Percentiles rank a stretch among this genome's conserved stretches.
Evolutionary conservation across 1,140 invertebrate genomes (phyloP).

Genomic region (Apocrypta bakeri): DNA sequence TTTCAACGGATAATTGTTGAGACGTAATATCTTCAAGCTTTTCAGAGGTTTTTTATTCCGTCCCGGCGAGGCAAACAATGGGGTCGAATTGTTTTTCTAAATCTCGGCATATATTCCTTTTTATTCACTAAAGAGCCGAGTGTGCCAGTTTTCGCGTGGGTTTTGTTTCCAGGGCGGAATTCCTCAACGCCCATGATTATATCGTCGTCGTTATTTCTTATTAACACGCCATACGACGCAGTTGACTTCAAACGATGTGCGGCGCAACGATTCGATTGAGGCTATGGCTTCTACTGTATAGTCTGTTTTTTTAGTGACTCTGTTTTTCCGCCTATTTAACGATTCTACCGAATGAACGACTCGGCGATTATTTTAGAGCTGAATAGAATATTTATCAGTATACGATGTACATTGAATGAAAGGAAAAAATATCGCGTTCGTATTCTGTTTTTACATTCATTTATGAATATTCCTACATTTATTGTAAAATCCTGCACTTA

Average conservation of each 20-base stretch:
- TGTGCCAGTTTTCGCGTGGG: slow-evolving; percentile 3
- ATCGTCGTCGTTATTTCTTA: neutral
- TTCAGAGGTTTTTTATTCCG: neutral
- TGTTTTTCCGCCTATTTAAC: neutral
- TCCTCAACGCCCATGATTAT: neutral
- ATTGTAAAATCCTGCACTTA: no score
- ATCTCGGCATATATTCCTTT: neutral
- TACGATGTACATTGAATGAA: neutral
- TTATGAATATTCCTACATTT: no score
- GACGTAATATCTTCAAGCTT: neutral
- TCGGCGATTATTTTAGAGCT: neutral
- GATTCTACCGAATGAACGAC: neutral
- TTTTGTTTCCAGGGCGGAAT: neutral
- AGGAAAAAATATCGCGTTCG: no score
- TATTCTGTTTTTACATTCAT: no score
- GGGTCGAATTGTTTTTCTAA: slow-evolving; percentile 16
- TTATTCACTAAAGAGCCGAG: neutral
- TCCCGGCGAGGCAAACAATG: neutral
- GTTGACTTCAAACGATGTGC: neutral
- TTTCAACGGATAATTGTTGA: neutral
- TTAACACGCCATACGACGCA: neutral
- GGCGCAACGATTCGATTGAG: neutral
- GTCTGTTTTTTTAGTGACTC: neutral
- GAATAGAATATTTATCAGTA: neutral
- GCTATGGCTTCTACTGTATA: neutral